Conservation (phyloP, 2,888 invertebrate species). For the Nemoura dubitans region DNA sequence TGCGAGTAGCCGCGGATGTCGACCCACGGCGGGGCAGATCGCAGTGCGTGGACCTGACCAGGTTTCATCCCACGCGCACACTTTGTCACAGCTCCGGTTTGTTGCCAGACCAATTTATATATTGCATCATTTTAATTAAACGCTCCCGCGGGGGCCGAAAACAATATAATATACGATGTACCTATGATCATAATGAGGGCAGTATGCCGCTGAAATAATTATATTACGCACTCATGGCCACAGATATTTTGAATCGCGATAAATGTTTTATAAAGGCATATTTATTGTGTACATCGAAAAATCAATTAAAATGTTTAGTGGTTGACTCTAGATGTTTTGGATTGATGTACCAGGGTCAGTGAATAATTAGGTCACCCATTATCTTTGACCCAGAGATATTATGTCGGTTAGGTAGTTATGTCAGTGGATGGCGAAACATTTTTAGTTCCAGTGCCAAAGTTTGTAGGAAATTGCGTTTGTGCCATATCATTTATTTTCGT, state of each 20-base stretch:
- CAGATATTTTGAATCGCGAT: no score
- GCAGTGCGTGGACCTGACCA: neutral
- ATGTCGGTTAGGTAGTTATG: neutral
- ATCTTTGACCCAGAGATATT: neutral
- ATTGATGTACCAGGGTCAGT: no score
- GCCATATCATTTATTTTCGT: neutral
- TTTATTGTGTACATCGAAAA: no score
- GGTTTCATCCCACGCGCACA: neutral
- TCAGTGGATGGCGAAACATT: neutral
- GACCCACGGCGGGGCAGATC: neutral
- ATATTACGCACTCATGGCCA: neutral
- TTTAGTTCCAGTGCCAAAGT: neutral
- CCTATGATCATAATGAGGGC: neutral
- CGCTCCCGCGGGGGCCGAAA: neutral
- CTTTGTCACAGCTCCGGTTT: neutral
- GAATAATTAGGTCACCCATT: neutral
- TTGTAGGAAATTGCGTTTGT: no score
- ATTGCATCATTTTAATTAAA: neutral
- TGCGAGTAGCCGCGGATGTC: slow-evolving; percentile 62
- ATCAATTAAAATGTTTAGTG: no score
- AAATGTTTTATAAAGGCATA: neutral
- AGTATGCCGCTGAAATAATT: neutral
- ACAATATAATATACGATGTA: neutral
- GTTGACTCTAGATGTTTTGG: no score
- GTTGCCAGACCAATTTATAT: neutral